Percentiles rank a stretch among this genome's conserved stretches.
Conservation (phyloP, 2,888 invertebrate species). For the Tryphoninae sp. region DNA sequence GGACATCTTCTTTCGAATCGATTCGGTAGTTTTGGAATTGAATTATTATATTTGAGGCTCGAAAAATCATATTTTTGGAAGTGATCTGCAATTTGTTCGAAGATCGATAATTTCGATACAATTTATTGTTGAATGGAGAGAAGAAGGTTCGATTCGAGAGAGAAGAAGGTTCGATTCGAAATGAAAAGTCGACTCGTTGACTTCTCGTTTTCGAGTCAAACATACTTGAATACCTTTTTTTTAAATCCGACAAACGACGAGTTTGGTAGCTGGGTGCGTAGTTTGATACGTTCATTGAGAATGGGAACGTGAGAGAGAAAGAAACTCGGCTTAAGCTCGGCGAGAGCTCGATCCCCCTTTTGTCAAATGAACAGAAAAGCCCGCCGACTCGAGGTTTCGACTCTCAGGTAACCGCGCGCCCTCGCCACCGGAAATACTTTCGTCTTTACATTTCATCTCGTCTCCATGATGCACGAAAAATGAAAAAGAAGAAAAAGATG, state of each 20-base stretch:
- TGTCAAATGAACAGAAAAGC: conserved; percentile 49
- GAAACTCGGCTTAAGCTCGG: conserved; percentile 59
- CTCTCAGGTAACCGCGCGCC: conserved; percentile 48
- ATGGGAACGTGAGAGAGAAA: conserved; percentile 35
- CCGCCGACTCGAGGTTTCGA: conserved; percentile 42
- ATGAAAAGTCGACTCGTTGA: conserved; percentile 50
- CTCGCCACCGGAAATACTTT: conserved; percentile 67
- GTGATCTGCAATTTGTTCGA: too few relatives aligned
- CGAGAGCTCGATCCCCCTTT: conserved; percentile 63
- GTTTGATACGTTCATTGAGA: conserved; percentile 28
- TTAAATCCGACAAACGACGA: conserved; percentile 49
- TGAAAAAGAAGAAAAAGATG: conserved; percentile 48
- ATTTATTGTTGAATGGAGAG: not conserved
- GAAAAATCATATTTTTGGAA: too few relatives aligned
- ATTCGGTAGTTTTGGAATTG: too few relatives aligned
- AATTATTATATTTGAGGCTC: too few relatives aligned
- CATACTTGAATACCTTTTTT: conserved; percentile 12
- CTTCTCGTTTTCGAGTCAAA: conserved; percentile 56
- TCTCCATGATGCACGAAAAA: conserved; percentile 55
- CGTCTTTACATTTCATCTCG: conserved; percentile 64
- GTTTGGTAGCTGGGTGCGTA: conserved; percentile 15
- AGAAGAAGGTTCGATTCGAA: not conserved
- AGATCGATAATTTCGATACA: too few relatives aligned
- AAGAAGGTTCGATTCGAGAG: not conserved
- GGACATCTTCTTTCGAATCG: not conserved